These are phyloP conservation scores for Agonopterix arenella DNA, from an alignment of 2,888 invertebrate species.

Conservation along the genomic window DNA sequence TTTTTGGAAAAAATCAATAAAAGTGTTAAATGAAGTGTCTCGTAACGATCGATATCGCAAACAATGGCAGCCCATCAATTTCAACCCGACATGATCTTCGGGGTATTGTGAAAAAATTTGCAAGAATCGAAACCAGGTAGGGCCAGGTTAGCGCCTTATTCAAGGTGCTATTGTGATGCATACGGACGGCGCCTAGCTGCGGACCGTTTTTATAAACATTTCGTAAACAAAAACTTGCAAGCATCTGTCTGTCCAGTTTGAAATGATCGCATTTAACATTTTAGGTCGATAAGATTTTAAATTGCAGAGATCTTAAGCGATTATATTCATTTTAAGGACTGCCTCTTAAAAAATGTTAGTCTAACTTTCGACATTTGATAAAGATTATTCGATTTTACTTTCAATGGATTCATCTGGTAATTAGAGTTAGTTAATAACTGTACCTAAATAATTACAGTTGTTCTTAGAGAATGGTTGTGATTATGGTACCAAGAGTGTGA, in stretches of 20 bases:
- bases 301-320: too few species aligned
- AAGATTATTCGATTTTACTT: too few species aligned
- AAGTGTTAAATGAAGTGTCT: constrained; percentile 23
- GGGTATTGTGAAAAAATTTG: constrained; percentile 37
- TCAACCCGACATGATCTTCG: constrained; percentile 34
- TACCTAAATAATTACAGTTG: too few species aligned
- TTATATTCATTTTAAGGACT: too few species aligned
- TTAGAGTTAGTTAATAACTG: too few species aligned
- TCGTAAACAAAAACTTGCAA: constrained; percentile 28
- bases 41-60: constrained; percentile 38
- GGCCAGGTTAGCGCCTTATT: constrained; percentile 49
- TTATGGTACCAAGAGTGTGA: too few species aligned
- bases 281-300: neutral
- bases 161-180: constrained; percentile 47
- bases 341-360: too few species aligned
- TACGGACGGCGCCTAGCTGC: constrained; percentile 51
- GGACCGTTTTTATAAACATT: constrained; percentile 31
- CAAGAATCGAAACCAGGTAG: constrained; percentile 54
- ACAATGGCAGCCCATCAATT: constrained; percentile 60
- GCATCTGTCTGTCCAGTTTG: neutral
- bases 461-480: too few species aligned
- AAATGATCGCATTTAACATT: neutral
- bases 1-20: constrained; percentile 6
- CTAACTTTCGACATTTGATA: too few species aligned
- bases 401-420: too few species aligned